phyloP scores from a whole-genome alignment of 2,113 vertebrate species.

The Sigmodon hispidus region DNA sequence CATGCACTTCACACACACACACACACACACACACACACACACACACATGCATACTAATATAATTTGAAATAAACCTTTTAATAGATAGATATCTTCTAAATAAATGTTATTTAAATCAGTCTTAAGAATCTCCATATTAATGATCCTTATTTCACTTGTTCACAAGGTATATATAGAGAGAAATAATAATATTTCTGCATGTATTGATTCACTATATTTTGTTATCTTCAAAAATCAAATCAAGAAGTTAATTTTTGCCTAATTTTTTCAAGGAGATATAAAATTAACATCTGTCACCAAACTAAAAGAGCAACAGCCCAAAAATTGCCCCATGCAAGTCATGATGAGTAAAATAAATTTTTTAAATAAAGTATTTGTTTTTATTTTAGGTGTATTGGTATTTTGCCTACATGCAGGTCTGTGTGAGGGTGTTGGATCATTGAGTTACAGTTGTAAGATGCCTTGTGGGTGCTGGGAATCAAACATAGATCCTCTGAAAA shows the following conservation, averaged over 20 bases:
- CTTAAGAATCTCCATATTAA: neutral
- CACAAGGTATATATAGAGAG: neutral
- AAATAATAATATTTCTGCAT: neutral
- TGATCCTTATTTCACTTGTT: neutral
- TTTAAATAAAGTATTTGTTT: too few species aligned
- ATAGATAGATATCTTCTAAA: neutral
- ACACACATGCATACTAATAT: neutral
- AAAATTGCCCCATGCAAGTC: too few species aligned
- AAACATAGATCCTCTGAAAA: too few species aligned
- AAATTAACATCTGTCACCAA: neutral
- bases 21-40: neutral
- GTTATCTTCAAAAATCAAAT: slow-evolving; percentile 18
- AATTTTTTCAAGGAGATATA: neutral
- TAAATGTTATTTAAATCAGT: neutral
- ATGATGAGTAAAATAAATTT: neutral
- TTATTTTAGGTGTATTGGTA: too few species aligned
- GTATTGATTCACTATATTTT: neutral
- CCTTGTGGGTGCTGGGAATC: too few species aligned
- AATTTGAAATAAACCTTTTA: neutral
- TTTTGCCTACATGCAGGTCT: too few species aligned
- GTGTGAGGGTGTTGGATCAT: too few species aligned
- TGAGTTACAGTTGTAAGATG: too few species aligned
- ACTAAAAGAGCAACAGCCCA: neutral
- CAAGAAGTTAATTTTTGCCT: neutral
- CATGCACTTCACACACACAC: neutral